These are phyloP conservation scores for Mesembrinibis cayennensis DNA, from an alignment of 2,113 vertebrate species.

Conservation along the genomic window DNA sequence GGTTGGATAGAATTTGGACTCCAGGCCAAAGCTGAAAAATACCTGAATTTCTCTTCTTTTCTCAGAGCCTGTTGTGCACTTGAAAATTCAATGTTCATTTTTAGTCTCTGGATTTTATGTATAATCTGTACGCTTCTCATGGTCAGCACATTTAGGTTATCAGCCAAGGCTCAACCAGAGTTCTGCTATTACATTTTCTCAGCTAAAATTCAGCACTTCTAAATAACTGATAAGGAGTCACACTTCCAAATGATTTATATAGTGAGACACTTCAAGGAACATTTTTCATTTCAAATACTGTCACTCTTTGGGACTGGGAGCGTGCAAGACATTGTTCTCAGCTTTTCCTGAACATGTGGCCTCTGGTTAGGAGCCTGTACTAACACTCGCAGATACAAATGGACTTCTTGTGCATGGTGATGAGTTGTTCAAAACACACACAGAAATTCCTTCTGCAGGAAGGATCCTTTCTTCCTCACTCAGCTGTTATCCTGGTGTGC, in stretches of 20 bases:
- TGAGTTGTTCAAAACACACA: not conserved
- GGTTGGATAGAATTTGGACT: not conserved
- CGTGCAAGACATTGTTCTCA: not conserved
- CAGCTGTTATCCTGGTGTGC: conserved; percentile 4
- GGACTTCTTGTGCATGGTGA: not conserved
- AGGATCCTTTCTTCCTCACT: not conserved
- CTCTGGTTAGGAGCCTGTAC: not conserved
- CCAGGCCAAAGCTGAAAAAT: not conserved
- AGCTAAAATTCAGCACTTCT: conserved; percentile 24
- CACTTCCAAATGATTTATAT: conserved; percentile 19
- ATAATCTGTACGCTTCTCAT: conserved; percentile 18
- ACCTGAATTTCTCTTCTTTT: not conserved
- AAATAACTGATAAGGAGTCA: conserved; percentile 43
- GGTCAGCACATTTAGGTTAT: conserved; percentile 34
- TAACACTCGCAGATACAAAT: not conserved
- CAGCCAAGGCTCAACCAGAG: not conserved
- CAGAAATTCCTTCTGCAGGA: not conserved
- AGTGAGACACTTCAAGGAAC: conserved; percentile 11
- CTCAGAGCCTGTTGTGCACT: not conserved
- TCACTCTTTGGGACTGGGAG: not conserved
- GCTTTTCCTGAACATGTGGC: conserved; percentile 5
- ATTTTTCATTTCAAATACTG: conserved; percentile 40
- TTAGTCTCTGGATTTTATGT: conserved; percentile 17
- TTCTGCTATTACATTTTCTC: conserved; percentile 48
- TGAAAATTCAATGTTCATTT: conserved; percentile 23